Percentiles rank a stretch among this genome's conserved stretches.
phyloP scores from a whole-genome alignment of 2,113 vertebrate species.

The Petaurus breviceps region DNA sequence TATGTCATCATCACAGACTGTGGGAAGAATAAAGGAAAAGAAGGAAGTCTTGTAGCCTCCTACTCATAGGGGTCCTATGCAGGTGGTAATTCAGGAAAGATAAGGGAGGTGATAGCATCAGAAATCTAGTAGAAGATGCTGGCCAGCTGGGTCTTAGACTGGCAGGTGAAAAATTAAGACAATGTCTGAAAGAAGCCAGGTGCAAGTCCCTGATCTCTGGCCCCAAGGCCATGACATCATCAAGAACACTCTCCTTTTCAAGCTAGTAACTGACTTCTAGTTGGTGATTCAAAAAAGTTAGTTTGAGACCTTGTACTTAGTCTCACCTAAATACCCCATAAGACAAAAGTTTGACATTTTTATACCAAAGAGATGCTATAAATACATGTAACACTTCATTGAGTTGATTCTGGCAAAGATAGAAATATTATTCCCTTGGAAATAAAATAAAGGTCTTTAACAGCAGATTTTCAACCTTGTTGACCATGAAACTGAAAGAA shows the following conservation, averaged over 20 bases:
- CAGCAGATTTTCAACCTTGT: slow-evolving; percentile 13
- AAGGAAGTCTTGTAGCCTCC: background rate
- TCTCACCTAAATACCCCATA: slow-evolving; percentile 13
- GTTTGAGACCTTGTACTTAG: slow-evolving; percentile 20
- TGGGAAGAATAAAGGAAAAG: background rate
- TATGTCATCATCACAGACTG: background rate
- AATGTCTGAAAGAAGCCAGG: background rate
- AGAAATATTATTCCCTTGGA: slow-evolving; percentile 16
- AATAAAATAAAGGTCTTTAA: slow-evolving; percentile 36
- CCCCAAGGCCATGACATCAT: background rate
- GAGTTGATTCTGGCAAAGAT: slow-evolving; percentile 14
- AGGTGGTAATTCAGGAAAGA: background rate
- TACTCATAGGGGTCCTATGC: background rate
- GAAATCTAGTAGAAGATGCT: background rate
- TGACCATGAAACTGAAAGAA: background rate
- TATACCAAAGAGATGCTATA: slow-evolving; percentile 20
- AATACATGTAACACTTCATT: slow-evolving; percentile 45
- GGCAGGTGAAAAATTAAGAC: background rate
- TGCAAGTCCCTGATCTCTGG: background rate
- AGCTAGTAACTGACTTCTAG: slow-evolving; percentile 1
- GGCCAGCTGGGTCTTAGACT: background rate
- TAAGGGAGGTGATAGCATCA: background rate
- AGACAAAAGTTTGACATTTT: slow-evolving; percentile 22
- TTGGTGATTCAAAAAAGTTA: background rate
- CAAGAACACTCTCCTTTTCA: slow-evolving; percentile 11